Percentiles rank a stretch among this genome's conserved stretches.
These are phyloP conservation scores for Scarus forsteni DNA, from an alignment of 2,797 vertebrate genomes.

Conservation along the genomic window DNA sequence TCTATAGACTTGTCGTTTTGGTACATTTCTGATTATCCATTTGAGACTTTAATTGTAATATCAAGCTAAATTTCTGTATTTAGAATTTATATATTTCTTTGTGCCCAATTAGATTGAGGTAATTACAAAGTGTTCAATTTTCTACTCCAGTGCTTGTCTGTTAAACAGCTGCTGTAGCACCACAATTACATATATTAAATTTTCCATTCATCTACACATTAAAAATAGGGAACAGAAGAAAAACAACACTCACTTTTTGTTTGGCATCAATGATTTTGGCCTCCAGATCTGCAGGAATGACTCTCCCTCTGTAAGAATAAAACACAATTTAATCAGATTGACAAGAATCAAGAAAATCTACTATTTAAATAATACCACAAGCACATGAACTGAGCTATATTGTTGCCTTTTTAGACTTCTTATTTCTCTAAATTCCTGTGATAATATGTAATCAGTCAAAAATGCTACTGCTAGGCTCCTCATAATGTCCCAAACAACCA, in stretches of 20 bases:
- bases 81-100: too few species aligned
- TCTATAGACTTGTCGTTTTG: too few species aligned
- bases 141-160: too few species aligned
- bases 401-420: not conserved
- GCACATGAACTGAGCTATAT: not conserved
- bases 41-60: too few species aligned
- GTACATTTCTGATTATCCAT: too few species aligned
- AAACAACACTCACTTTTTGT: constrained; percentile 88
- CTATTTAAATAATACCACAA: not conserved
- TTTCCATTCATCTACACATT: too few species aligned
- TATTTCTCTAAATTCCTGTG: not conserved
- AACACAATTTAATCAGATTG: constrained; percentile 4
- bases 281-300: constrained; percentile 97
- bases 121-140: too few species aligned
- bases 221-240: not conserved
- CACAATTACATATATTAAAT: too few species aligned
- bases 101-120: too few species aligned
- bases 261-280: constrained; percentile 95
- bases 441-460: not conserved
- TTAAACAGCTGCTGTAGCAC: too few species aligned
- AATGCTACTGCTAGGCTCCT: not conserved
- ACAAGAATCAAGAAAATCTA: not conserved
- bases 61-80: too few species aligned
- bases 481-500: not conserved
- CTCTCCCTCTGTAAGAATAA: constrained; percentile 88